Evolutionary conservation across 1,140 invertebrate species (phyloP).

Genomic region (Dendrolimus punctatus): DNA sequence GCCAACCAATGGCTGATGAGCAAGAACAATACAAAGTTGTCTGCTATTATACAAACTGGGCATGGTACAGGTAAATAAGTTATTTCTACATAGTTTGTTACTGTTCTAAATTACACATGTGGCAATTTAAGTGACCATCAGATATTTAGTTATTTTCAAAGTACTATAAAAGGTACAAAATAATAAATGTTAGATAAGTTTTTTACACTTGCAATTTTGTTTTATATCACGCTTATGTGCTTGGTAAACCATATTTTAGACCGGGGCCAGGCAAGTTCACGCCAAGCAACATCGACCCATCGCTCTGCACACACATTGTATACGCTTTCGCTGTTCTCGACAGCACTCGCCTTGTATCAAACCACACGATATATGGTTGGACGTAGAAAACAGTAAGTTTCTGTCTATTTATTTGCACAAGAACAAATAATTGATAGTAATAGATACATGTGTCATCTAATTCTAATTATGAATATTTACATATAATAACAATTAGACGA

Average conservation of each 20-base stretch:
- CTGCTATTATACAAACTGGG: slow-evolving; percentile 96
- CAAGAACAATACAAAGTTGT: slow-evolving; percentile 79
- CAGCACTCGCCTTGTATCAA: slow-evolving; percentile 83
- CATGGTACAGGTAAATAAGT: slow-evolving; percentile 80
- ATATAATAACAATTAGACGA: too few species aligned
- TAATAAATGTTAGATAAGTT: background rate
- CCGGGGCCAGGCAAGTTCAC: slow-evolving; percentile 85
- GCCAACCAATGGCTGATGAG: slow-evolving; percentile 7
- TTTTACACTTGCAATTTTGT: background rate
- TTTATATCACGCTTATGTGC: background rate
- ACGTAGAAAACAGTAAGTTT: slow-evolving; percentile 85
- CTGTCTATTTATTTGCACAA: too few species aligned
- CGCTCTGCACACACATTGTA: slow-evolving; percentile 91
- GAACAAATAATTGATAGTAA: too few species aligned
- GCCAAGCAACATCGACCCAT: slow-evolving; percentile 87
- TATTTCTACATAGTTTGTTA: background rate
- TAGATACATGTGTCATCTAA: too few species aligned
- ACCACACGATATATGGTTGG: slow-evolving; percentile 90
- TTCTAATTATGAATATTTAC: too few species aligned
- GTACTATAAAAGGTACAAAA: too few species aligned
- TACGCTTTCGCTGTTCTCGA: slow-evolving; percentile 94
- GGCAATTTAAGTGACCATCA: too few species aligned
- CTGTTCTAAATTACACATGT: too few species aligned
- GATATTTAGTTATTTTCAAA: too few species aligned
- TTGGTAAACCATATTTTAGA: slow-evolving; percentile 42